Evolutionary conservation across 2,888 invertebrate genomes (phyloP), one percentile per base, ranked within the genome.

Genomic region (Melipona beecheii): DNA sequence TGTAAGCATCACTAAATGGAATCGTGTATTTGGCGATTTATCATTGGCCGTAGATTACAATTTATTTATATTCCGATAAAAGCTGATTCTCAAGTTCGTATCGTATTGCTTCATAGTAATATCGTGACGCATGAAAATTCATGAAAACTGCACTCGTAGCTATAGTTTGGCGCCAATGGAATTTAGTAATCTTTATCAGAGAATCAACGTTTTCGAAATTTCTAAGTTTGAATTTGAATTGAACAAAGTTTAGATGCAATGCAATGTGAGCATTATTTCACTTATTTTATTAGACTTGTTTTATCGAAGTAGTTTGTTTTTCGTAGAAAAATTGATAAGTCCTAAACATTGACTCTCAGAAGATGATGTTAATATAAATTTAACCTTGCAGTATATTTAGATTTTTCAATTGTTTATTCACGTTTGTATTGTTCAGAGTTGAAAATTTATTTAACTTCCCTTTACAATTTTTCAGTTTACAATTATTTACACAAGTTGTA

Each of bases 21-120:
- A 84, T 83, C 85, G 85, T 77, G 79, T 88, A 90, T 90, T 87
- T 90, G 90, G 89, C 90, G 85, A 84, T 81, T 85, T 83, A 52
- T 72, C 84, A 90, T 90, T 90, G 90, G 90, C 56, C 64, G 80
- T 49, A 87, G 89, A 89, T 89, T 87, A 88, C 70, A 75, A 79
- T 83, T 83, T 76, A 85, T 83, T 83, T 86, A 86, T 81, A 74
- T 50, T 54, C 49, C 24, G 52, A 70, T 86, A 83, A 81, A 58
- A 81, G 31, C 76, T 27, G 36, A 66, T 86, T 15, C 71, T 58
- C 80, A 86, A 70, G 52, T 75, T 24, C 54, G n/a, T 49, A 66
- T 74, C 66, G 54, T 52, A 70, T 62, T 36, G 13, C 27, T 27
- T 60, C 17, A 58, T 15, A 15, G 56, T 15, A 64, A 27, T 52